A percentile compares a stretch with the other conserved stretches of the same genome.
These are phyloP conservation scores for Drosophila borborema DNA, from an alignment of 2,888 invertebrate genomes.

Conservation along the genomic window DNA sequence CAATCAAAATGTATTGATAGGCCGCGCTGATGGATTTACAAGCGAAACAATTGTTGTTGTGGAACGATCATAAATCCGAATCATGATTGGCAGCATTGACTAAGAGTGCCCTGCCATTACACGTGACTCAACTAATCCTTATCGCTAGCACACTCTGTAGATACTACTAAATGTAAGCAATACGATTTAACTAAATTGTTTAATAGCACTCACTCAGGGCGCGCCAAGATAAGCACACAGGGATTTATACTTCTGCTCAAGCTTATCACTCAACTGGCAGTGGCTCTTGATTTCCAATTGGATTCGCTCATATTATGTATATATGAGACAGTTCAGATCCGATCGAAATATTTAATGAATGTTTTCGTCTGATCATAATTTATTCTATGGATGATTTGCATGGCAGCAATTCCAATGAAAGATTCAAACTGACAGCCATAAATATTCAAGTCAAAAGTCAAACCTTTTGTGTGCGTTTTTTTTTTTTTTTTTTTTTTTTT, in stretches of 20 bases:
- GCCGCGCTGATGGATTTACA: conserved; percentile 63
- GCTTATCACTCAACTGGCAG: conserved; percentile 39
- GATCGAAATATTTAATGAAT: conserved; percentile 26
- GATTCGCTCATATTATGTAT: neutral
- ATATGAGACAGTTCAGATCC: conserved; percentile 1
- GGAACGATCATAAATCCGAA: conserved; percentile 39
- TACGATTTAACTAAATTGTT: conserved; percentile 61
- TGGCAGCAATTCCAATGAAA: conserved; percentile 57
- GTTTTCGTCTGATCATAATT: conserved; percentile 38
- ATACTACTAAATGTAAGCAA: neutral
- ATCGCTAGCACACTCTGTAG: conserved; percentile 12
- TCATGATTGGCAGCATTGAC: conserved; percentile 26
- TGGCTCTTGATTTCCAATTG: neutral
- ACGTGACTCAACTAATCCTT: conserved; percentile 44
- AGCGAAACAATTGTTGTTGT: conserved; percentile 9
- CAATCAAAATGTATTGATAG: conserved; percentile 70
- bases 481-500: neutral
- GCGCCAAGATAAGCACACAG: conserved; percentile 46
- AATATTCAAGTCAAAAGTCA: conserved; percentile 52
- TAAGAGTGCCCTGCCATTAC: neutral
- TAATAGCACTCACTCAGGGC: conserved; percentile 35
- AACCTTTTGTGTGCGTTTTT: conserved; percentile 56
- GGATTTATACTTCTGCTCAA: conserved; percentile 41
- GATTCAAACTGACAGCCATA: conserved; percentile 52
- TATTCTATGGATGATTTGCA: conserved; percentile 50